phyloP scores from a whole-genome alignment of 1,140 invertebrate species.

The Argopecten irradians region DNA sequence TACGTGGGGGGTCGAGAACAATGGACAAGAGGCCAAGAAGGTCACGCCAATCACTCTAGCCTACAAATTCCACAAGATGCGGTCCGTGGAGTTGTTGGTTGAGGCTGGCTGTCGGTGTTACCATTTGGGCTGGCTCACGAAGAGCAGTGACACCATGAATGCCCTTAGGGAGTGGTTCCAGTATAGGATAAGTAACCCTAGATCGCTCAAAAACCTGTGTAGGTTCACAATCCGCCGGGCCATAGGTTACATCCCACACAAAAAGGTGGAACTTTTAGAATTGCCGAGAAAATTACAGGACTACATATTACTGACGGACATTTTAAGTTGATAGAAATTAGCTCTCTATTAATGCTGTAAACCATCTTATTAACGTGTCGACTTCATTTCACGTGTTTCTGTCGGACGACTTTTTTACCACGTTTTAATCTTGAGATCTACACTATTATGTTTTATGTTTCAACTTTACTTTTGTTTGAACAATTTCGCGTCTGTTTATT shows the following conservation, averaged over 20 bases:
- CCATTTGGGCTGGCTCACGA: neutral
- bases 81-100: neutral
- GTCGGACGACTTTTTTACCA: too few relatives aligned
- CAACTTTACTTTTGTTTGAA: too few relatives aligned
- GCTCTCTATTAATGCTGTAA: too few relatives aligned
- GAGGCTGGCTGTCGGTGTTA: neutral
- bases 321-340: neutral
- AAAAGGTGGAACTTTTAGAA: neutral
- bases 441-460: too few relatives aligned
- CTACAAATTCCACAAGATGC: conserved; percentile 16
- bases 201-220: neutral
- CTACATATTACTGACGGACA: neutral
- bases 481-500: too few relatives aligned
- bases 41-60: neutral
- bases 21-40: neutral
- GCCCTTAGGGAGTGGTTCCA: neutral
- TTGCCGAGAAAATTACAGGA: neutral
- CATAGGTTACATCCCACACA: neutral
- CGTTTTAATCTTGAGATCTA: too few relatives aligned
- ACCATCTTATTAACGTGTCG: too few relatives aligned
- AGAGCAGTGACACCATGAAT: neutral
- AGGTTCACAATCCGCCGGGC: neutral
- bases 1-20: neutral
- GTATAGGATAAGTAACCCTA: neutral
- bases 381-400: too few relatives aligned